These are phyloP conservation scores for Loriculus beryllinus DNA, from an alignment of 2,797 vertebrate species.

Conservation along the genomic window DNA sequence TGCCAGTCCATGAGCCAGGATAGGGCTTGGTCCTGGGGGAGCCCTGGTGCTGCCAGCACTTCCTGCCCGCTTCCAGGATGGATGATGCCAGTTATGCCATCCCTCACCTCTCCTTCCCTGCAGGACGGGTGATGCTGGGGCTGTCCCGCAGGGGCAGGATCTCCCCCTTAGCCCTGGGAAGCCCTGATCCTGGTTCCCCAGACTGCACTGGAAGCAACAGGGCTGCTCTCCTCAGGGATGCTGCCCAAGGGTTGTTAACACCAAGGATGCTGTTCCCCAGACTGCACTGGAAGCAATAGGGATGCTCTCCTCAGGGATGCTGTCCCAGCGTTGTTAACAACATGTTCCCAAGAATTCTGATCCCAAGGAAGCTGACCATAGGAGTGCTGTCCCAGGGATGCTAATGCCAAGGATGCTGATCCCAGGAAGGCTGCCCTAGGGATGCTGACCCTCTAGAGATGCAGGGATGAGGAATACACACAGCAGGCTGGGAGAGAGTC, in stretches of 20 bases:
- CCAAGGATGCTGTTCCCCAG: neutral
- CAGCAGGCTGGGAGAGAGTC: neutral
- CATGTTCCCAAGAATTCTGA: neutral
- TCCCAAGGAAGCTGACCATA: neutral
- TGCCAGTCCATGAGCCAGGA: accelerated
- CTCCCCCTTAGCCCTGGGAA: neutral
- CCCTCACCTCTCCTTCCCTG: accelerated
- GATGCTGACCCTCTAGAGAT: neutral
- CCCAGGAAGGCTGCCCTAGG: neutral
- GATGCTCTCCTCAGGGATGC: neutral
- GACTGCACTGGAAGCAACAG: neutral
- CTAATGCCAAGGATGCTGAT: neutral
- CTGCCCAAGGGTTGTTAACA: neutral
- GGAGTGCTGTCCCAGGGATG: neutral
- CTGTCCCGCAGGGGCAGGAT: neutral
- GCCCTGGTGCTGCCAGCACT: neutral
- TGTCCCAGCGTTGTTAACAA: neutral
- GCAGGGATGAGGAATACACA: neutral
- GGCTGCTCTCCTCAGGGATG: neutral
- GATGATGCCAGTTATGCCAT: neutral
- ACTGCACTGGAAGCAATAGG: neutral
- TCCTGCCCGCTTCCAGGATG: accelerated
- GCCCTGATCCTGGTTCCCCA: neutral
- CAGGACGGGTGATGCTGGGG: neutral
- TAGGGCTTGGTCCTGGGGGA: neutral